phyloP scores from a whole-genome alignment of 2,888 invertebrate genomes.

The Argyresthia goedartella region DNA sequence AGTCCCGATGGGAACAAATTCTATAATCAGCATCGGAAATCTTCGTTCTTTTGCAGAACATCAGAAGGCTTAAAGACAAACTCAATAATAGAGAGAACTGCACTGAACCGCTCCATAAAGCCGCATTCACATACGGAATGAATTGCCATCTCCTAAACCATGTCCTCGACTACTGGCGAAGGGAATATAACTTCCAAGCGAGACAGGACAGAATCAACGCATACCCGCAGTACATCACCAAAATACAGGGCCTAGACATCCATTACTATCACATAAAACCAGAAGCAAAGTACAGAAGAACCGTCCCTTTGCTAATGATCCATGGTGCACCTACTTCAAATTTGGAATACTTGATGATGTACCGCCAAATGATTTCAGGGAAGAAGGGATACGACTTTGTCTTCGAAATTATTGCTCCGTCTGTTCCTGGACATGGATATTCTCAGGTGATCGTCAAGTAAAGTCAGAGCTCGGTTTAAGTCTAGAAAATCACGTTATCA shows the following conservation, averaged over 20 bases:
- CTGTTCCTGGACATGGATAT: slow-evolving; percentile 26
- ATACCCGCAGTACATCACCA: slow-evolving; percentile 81
- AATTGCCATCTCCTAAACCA: slow-evolving; percentile 76
- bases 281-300: not conserved
- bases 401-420: slow-evolving; percentile 62
- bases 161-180: slow-evolving; percentile 84
- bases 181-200: slow-evolving; percentile 75
- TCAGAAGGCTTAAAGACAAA: not conserved
- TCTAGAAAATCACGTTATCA: too few species aligned
- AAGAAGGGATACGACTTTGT: slow-evolving; percentile 29
- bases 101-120: slow-evolving; percentile 71
- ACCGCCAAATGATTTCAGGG: not conserved
- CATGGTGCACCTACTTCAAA: slow-evolving; percentile 54
- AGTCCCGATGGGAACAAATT: too few species aligned
- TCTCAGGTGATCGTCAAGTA: slow-evolving; percentile 15
- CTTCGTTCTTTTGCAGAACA: not conserved
- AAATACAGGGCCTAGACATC: slow-evolving; percentile 79
- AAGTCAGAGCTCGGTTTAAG: too few species aligned
- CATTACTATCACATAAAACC: slow-evolving; percentile 83
- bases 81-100: not conserved
- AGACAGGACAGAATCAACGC: slow-evolving; percentile 79
- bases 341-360: not conserved
- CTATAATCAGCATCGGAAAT: too few species aligned
- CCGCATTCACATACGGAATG: slow-evolving; percentile 86
- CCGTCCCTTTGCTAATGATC: not conserved